Conservation (phyloP, 2,888 invertebrate species). For the Himalopsyche tibetana region DNA sequence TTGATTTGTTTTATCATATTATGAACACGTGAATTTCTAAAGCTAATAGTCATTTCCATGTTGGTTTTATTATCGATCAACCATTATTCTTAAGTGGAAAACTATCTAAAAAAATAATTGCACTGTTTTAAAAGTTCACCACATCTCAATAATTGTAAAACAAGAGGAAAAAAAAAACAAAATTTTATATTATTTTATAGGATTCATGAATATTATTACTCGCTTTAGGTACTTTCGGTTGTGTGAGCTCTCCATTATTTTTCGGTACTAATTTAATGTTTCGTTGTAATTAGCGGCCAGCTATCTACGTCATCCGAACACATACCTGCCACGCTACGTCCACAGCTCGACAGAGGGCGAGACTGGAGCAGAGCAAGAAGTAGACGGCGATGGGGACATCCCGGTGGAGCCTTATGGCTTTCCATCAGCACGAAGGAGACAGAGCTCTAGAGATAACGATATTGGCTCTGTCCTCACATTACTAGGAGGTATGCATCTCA, state of each 20-base stretch:
- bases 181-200: too few relatives aligned
- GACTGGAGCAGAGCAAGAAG: slow-evolving; percentile 67
- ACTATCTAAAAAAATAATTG: too few relatives aligned
- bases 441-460: slow-evolving; percentile 77
- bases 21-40: too few relatives aligned
- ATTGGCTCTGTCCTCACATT: slow-evolving; percentile 77
- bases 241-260: too few relatives aligned
- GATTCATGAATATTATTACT: neutral
- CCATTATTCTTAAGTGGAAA: too few relatives aligned
- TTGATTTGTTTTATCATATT: too few relatives aligned
- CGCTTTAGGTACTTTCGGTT: too few relatives aligned
- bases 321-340: slow-evolving; percentile 85
- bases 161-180: too few relatives aligned
- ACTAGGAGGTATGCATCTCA: slow-evolving; percentile 11
- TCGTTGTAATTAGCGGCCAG: slow-evolving; percentile 76
- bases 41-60: too few relatives aligned
- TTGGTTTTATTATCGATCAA: too few relatives aligned
- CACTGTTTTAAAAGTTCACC: too few relatives aligned
- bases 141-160: too few relatives aligned
- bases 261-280: slow-evolving; percentile 20
- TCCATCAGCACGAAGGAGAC: slow-evolving; percentile 67
- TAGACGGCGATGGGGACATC: slow-evolving; percentile 64
- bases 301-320: slow-evolving; percentile 89
- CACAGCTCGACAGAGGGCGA: slow-evolving; percentile 82
- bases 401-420: slow-evolving; percentile 66